A percentile compares a stretch with the other conserved stretches of the same genome.
Evolutionary conservation across 2,888 invertebrate genomes (phyloP).

Genomic region (Baccha elongata): DNA sequence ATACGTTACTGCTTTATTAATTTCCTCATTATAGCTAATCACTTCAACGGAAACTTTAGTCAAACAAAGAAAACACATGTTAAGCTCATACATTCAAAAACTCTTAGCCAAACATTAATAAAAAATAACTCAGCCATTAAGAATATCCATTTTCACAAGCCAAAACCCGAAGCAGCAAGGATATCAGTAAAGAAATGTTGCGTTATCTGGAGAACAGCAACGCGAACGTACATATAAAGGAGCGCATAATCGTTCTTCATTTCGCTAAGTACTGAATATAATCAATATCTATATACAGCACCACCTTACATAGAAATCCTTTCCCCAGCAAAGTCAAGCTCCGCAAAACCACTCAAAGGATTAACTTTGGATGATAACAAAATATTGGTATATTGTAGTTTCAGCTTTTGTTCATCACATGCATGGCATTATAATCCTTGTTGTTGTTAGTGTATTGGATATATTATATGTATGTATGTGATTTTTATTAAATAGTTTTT

Average conservation of each 20-base stretch:
- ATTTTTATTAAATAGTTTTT: too few species aligned
- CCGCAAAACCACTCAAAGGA: slow-evolving; percentile 54
- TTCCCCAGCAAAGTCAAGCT: slow-evolving; percentile 7
- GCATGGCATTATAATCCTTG: slow-evolving; percentile 55
- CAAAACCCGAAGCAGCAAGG: background rate
- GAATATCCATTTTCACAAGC: slow-evolving; percentile 9
- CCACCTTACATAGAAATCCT: background rate
- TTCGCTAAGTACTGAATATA: background rate
- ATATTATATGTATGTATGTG: background rate
- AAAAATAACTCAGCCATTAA: background rate
- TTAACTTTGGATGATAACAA: slow-evolving; percentile 69
- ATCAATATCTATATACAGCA: background rate
- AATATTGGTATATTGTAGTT: slow-evolving; percentile 67
- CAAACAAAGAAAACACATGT: too few species aligned
- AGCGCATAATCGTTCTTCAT: background rate
- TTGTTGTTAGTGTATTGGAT: slow-evolving; percentile 39
- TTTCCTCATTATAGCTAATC: too few species aligned
- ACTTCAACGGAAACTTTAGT: too few species aligned
- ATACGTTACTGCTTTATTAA: too few species aligned
- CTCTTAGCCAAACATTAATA: background rate
- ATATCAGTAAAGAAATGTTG: background rate
- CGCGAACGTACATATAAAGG: too few species aligned
- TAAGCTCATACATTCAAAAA: too few species aligned
- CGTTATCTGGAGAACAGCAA: background rate
- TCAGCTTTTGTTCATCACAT: slow-evolving; percentile 58